These are phyloP conservation scores for Apeltes quadracus DNA, from an alignment of 2,113 vertebrate species.

Conservation along the genomic window DNA sequence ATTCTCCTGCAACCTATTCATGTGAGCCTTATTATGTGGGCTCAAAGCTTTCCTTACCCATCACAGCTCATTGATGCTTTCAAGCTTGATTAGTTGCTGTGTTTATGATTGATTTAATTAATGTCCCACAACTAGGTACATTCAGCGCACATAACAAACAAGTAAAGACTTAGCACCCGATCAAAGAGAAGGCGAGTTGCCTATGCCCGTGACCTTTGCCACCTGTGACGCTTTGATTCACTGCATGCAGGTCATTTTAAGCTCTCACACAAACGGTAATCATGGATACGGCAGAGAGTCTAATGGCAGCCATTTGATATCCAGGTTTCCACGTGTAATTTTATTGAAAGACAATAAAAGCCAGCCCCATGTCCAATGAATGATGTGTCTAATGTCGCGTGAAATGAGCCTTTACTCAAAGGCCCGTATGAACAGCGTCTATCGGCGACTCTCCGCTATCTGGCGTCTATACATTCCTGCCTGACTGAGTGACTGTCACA, in stretches of 20 bases:
- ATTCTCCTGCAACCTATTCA: conserved; percentile 34
- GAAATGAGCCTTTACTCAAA: conserved; percentile 78
- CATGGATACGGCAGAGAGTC: conserved; percentile 38
- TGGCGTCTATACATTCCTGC: conserved; percentile 50
- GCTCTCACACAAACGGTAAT: conserved; percentile 42
- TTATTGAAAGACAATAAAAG: conserved; percentile 75
- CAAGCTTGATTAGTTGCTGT: conserved; percentile 59
- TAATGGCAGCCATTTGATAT: conserved; percentile 66
- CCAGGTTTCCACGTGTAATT: conserved; percentile 73
- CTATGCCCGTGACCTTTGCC: conserved; percentile 50
- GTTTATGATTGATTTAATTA: conserved; percentile 61
- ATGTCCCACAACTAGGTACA: conserved; percentile 42
- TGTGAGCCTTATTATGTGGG: conserved; percentile 33
- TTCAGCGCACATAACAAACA: conserved; percentile 43
- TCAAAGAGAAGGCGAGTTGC: conserved; percentile 52
- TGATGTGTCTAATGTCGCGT: conserved; percentile 83
- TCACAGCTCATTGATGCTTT: conserved; percentile 47
- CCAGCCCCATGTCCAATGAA: conserved; percentile 71
- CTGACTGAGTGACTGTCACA: conserved; percentile 64
- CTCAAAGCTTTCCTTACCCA: conserved; percentile 41
- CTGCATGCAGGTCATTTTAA: conserved; percentile 48
- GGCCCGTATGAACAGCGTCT: conserved; percentile 59
- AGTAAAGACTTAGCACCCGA: conserved; percentile 33
- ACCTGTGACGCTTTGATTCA: conserved; percentile 45
- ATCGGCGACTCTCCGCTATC: conserved; percentile 54